phyloP scores from a whole-genome alignment of 1,140 invertebrate genomes.

The Anoplolepis gracilipes region DNA sequence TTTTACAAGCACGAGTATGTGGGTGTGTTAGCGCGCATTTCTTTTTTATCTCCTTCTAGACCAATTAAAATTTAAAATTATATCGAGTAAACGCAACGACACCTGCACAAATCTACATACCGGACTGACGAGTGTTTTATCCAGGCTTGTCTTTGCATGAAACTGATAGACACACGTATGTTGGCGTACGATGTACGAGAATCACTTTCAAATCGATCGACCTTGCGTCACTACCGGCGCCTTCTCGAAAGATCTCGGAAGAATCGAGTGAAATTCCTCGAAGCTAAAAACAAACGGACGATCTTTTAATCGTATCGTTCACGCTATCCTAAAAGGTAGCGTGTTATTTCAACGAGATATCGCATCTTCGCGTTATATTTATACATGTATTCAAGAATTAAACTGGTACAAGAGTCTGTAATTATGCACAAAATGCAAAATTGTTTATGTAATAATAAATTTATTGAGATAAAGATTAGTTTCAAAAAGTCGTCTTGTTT shows the following conservation, averaged over 20 bases:
- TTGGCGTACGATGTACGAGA: slow-evolving; percentile 32
- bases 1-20: slow-evolving; percentile 13
- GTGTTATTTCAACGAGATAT: not conserved
- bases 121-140: slow-evolving; percentile 73
- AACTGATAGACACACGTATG: slow-evolving; percentile 46
- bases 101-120: slow-evolving; percentile 82
- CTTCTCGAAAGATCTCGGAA: slow-evolving; percentile 57
- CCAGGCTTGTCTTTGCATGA: slow-evolving; percentile 60
- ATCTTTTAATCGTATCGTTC: slow-evolving; percentile 4
- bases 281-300: not conserved
- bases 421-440: not conserved
- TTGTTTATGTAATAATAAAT: not conserved
- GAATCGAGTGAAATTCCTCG: not conserved
- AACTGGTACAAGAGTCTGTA: not conserved
- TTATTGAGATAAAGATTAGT: not conserved
- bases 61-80: slow-evolving; percentile 79
- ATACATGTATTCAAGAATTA: not conserved
- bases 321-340: not conserved
- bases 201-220: slow-evolving; percentile 69
- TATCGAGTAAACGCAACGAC: slow-evolving; percentile 67
- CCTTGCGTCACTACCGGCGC: slow-evolving; percentile 50
- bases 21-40: not conserved
- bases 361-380: not conserved
- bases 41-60: slow-evolving; percentile 41
- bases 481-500: not conserved